Evolutionary conservation across 2,888 invertebrate species (phyloP), one percentile per base, ranked within the genome.

Genomic region (Caradrina kadenii): DNA sequence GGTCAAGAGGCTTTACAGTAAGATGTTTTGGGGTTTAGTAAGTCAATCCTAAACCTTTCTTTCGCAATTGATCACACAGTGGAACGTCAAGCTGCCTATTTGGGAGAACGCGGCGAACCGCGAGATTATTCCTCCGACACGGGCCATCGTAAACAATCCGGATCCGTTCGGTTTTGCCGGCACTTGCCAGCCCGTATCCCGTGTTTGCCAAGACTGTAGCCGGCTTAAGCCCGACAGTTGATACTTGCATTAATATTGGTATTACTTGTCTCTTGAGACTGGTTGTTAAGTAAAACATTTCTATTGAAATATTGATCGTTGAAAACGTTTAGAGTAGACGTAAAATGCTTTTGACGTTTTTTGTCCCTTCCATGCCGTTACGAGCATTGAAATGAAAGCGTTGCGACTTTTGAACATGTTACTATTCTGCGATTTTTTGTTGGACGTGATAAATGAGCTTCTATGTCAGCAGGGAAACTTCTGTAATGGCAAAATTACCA

Each of bases 101-200:
- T 19, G 45, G 54, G 59, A 17, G 13, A 19, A 19, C 19, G 59
- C 59, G 73, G 73, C 11, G 48, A 73, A 63, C 74, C 73, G 73
- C 73, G 45, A 59, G 64, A 79, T 74, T 78, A 78, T 59, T 73
- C 79, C 58, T 48, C 59, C 39, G 73, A 50, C 79, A 59, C 26
- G 54, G 58, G 2, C 53, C 58, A n/a, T 55, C 79, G 74, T 78
- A 78, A 78, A 74, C 73, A 78, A 73, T 39, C 45, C 50, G 35
- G 64, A 50, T 78, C 78, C 58, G 78, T 54, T 63, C 54, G 58
- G 35, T 64, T 73, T 74, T 59, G 73, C 64, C 64, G 59, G 52
- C 35, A 39, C 42, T 72, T 59, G 73, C 63, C 79, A 71, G 49
- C 21, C 26, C 42, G 42, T 22, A 48, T 45, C 49, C 77, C 31